phyloP scores from a whole-genome alignment of 2,113 vertebrate species.

The Notiomystis cincta region DNA sequence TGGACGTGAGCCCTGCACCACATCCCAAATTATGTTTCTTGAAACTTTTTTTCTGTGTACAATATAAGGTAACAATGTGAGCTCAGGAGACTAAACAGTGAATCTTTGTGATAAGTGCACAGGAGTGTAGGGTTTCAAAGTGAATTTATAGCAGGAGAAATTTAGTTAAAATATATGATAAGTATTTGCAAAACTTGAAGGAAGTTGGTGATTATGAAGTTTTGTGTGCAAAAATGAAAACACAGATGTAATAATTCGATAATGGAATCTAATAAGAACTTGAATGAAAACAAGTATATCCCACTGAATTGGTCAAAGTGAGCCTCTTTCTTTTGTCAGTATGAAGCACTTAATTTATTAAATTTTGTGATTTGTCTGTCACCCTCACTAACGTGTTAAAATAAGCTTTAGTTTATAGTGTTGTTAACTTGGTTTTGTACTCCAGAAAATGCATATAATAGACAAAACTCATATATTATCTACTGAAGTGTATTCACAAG shows the following conservation, averaged over 20 bases:
- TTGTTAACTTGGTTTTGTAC: not conserved
- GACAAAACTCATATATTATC: not conserved
- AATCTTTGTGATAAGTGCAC: not conserved
- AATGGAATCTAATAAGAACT: not conserved
- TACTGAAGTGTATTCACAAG: not conserved
- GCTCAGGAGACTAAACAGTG: not conserved
- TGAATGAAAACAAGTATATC: not conserved
- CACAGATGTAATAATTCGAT: not conserved
- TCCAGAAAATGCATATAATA: not conserved
- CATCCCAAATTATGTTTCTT: not conserved
- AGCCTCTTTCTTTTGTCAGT: not conserved
- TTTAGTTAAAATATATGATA: not conserved
- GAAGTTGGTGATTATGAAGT: not conserved
- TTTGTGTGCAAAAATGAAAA: not conserved
- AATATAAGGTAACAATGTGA: not conserved
- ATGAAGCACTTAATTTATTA: not conserved
- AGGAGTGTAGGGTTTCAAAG: not conserved
- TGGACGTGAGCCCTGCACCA: not conserved
- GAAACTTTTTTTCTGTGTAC: not conserved
- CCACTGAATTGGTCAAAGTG: not conserved
- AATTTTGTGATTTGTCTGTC: not conserved
- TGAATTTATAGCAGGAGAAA: not conserved
- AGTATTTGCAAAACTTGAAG: not conserved
- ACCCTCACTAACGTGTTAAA: fast-evolving
- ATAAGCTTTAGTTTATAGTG: not conserved